Base-by-base conservation (phyloP, 1,140 invertebrate species). In the Panagrolaimus sp. region DNA sequence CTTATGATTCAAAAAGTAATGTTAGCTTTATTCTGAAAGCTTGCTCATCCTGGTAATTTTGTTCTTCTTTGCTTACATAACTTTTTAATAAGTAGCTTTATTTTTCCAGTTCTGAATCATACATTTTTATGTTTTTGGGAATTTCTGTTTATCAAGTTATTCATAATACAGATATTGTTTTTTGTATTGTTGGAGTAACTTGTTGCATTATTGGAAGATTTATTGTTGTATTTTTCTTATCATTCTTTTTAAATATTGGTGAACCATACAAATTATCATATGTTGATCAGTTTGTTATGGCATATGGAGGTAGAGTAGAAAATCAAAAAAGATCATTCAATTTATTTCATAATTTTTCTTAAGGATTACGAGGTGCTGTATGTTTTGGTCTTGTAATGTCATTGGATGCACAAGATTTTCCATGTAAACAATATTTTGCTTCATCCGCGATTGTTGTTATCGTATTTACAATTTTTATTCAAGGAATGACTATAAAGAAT, bases 201-300 rank as follows among this genome's bases (percentile, higher is more conserved):
- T 65, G 31, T 13, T 68, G 67, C n/a, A 38, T 68, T 42, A 31
- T 68, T 9, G 46, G 25, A 13, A 48, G 67, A 23, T 63, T 68
- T 9, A 66, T 68, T 20, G 43, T 31, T 44, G 42, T 13, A 20
- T 63, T 63, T 25, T 27, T 63, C 25, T 44, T 68, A 45, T 51
- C 53, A 38, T 68, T 65, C 42, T 31, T 68, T 46, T 43, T 68
- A 25, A 68, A 68, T 48, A 38, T 63, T 16, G 25, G 38, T 11
- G 43, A 51, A 9, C 31, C 23, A 14, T 42, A 68, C 42, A 65
- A 44, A 62, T 16, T 68, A 7, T 63, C 42, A 25, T 31, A 16
- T 31, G 57, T 68, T 31, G 51, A 68, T 62, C 67, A 68, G 31
- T 63, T 68, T 62, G 62, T 68, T 8, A 68, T 68, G 67, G 67